A percentile compares a stretch with the other conserved stretches of the same genome.
Evolutionary conservation across 2,888 invertebrate genomes (phyloP).

Genomic region (Eugnorisma glareosa): DNA sequence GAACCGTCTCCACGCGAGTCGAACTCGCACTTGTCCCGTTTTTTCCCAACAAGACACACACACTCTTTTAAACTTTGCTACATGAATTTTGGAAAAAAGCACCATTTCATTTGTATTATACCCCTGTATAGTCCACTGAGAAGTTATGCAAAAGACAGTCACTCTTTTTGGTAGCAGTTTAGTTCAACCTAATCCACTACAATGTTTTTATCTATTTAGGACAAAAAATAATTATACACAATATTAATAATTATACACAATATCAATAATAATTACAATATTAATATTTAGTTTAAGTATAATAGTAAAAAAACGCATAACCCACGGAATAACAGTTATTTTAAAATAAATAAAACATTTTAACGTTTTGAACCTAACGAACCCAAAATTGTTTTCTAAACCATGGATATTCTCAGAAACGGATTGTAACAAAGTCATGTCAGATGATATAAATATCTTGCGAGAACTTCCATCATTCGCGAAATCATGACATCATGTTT

Average conservation of each 20-base stretch:
- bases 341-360: too few relatives aligned
- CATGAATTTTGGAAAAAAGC: slow-evolving; percentile 1
- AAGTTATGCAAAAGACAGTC: neutral
- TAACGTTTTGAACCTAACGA: neutral
- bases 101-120: neutral
- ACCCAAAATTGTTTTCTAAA: neutral
- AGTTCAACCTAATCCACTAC: neutral
- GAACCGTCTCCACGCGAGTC: too few relatives aligned
- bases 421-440: slow-evolving; percentile 37
- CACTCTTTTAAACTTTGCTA: slow-evolving; percentile 20
- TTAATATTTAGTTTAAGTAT: too few relatives aligned
- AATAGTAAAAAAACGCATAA: too few relatives aligned
- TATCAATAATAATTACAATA: too few relatives aligned
- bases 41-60: neutral
- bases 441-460: slow-evolving; percentile 40
- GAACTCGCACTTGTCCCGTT: neutral
- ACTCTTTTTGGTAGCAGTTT: neutral
- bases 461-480: slow-evolving; percentile 20
- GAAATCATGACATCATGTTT: slow-evolving; percentile 42
- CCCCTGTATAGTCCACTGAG: neutral
- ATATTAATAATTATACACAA: too few relatives aligned
- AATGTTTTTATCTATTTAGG: neutral
- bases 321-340: too few relatives aligned
- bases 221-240: too few relatives aligned
- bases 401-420: slow-evolving; percentile 28